phyloP scores from a whole-genome alignment of 2,113 vertebrate species.

The Pterophyllum scalare region DNA sequence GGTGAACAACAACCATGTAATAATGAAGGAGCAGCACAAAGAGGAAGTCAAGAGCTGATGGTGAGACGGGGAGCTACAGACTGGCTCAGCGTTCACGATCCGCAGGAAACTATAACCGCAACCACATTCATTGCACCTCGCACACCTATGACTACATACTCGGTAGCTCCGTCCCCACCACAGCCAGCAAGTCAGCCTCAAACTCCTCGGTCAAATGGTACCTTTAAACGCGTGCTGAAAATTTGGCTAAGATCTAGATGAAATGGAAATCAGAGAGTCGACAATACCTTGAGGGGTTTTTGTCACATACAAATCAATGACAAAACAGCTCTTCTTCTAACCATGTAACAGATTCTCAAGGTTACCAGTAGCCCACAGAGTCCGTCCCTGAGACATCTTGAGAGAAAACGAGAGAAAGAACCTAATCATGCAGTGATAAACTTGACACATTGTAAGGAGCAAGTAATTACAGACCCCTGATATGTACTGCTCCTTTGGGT shows the following conservation, averaged over 20 bases:
- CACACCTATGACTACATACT: slow-evolving; percentile 65
- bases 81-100: slow-evolving; percentile 86
- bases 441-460: slow-evolving; percentile 67
- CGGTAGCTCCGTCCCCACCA: slow-evolving; percentile 61
- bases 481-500: slow-evolving; percentile 73
- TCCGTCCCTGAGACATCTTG: slow-evolving; percentile 75
- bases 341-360: slow-evolving; percentile 70
- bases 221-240: slow-evolving; percentile 40
- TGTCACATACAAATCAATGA: slow-evolving; percentile 27
- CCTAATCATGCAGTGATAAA: slow-evolving; percentile 66
- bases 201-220: slow-evolving; percentile 64
- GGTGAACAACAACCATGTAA: slow-evolving; percentile 52
- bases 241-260: slow-evolving; percentile 10
- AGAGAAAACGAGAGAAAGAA: slow-evolving; percentile 48
- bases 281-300: slow-evolving; percentile 6
- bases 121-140: slow-evolving; percentile 77
- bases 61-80: slow-evolving; percentile 66
- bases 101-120: slow-evolving; percentile 83
- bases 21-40: slow-evolving; percentile 61
- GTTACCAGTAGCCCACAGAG: slow-evolving; percentile 71
- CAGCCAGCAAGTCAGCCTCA: slow-evolving; percentile 41
- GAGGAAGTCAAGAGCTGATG: slow-evolving; percentile 49
- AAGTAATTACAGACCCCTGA: slow-evolving; percentile 70
- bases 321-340: slow-evolving; percentile 50
- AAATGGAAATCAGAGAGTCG: slow-evolving; percentile 23